phyloP scores from a whole-genome alignment of 2,797 vertebrate species.

The Schizopygopsis malacanthus region DNA sequence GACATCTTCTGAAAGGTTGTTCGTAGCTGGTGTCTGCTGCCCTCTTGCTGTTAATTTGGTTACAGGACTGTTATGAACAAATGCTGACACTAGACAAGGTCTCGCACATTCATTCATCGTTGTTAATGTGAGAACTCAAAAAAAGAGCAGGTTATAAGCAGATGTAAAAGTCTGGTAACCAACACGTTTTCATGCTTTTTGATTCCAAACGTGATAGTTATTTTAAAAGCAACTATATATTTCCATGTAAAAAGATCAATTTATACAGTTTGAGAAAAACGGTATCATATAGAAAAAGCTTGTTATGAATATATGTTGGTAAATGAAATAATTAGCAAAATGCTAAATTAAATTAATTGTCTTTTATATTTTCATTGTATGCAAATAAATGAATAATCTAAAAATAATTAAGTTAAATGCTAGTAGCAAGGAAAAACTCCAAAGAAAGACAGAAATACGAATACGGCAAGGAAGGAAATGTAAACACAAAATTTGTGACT shows the following conservation, averaged over 20 bases:
- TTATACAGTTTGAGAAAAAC: not conserved
- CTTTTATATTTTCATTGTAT: not conserved
- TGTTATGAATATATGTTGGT: not conserved
- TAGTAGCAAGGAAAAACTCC: not conserved
- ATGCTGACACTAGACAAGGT: slow-evolving; percentile 5
- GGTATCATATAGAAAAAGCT: not conserved
- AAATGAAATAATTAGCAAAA: not conserved
- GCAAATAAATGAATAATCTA: not conserved
- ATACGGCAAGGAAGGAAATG: not conserved
- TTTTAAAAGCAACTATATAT: not conserved
- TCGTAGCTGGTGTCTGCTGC: slow-evolving; percentile 61
- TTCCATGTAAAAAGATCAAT: not conserved
- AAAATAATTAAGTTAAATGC: not conserved
- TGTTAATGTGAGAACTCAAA: not conserved
- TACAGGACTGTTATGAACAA: slow-evolving; percentile 30
- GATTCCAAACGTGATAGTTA: not conserved
- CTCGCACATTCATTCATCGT: not conserved
- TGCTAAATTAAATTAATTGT: not conserved
- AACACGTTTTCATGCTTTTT: not conserved
- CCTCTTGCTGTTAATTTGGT: slow-evolving; percentile 62
- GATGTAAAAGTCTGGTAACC: not conserved
- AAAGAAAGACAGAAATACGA: not conserved
- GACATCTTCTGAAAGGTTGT: slow-evolving; percentile 46
- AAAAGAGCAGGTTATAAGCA: not conserved
- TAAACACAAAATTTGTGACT: not conserved